These are phyloP conservation scores for Hylyphantes graminicola DNA, from an alignment of 1,140 invertebrate genomes.

Conservation along the genomic window DNA sequence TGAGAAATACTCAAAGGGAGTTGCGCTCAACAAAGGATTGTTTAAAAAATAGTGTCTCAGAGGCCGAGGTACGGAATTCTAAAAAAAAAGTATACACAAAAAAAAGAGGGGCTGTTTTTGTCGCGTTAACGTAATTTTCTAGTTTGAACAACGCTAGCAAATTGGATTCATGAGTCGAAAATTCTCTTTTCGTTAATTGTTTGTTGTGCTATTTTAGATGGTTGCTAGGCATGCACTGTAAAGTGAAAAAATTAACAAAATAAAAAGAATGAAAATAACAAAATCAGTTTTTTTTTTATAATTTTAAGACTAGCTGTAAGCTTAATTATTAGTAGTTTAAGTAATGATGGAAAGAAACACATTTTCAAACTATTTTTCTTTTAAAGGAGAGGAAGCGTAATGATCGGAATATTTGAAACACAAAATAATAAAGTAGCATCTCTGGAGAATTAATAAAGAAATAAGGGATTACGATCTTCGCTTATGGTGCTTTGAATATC, in stretches of 20 bases:
- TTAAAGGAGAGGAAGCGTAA: conserved; percentile 9
- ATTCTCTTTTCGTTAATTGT: conserved; percentile 57
- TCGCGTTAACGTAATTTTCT: conserved; percentile 57
- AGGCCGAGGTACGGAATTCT: conserved; percentile 12
- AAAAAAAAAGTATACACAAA: conserved; percentile 39
- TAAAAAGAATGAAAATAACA: neutral
- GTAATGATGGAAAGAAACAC: conserved; percentile 25
- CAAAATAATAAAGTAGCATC: no score
- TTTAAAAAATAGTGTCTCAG: conserved; percentile 13
- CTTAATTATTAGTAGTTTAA: conserved; percentile 59
- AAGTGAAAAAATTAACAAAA: conserved; percentile 3
- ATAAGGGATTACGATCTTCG: no score
- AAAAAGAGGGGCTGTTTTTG: conserved; percentile 40
- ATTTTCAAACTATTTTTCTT: conserved; percentile 40
- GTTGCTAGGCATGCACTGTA: conserved; percentile 10
- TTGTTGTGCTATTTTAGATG: conserved; percentile 45
- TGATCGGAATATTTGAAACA: neutral
- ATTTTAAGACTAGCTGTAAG: conserved; percentile 50
- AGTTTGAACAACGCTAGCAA: conserved; percentile 54
- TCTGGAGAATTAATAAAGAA: no score
- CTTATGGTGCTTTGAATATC: no score
- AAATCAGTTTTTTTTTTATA: conserved; percentile 35
- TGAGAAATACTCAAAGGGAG: conserved; percentile 45
- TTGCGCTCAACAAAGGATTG: conserved; percentile 43
- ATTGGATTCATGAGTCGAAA: conserved; percentile 58